These are phyloP conservation scores for Oscheius onirici DNA, from an alignment of 2,888 invertebrate species.

Conservation along the genomic window DNA sequence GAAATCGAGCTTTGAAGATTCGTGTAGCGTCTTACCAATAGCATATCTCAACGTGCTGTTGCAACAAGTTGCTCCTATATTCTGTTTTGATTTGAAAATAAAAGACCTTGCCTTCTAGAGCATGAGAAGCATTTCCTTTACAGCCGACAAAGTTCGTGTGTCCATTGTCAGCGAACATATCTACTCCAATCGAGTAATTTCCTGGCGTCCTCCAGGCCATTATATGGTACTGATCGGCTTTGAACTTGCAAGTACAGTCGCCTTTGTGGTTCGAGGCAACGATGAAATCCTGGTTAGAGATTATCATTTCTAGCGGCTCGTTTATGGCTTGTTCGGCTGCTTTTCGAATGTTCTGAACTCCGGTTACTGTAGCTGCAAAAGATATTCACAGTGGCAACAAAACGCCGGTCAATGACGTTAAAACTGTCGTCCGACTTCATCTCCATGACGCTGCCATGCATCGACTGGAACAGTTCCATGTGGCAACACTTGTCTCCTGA, in stretches of 20 bases:
- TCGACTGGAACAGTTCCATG: slow-evolving; percentile 11
- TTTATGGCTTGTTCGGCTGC: neutral
- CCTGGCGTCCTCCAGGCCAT: slow-evolving; percentile 15
- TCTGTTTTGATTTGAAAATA: no score
- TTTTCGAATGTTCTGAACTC: neutral
- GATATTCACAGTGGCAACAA: slow-evolving; percentile 4
- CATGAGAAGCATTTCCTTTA: no score
- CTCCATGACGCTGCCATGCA: neutral
- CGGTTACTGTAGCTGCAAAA: no score
- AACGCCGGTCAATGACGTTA: slow-evolving; percentile 2
- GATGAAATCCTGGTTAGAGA: neutral
- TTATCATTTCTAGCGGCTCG: neutral
- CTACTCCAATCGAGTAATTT: neutral
- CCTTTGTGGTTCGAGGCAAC: neutral
- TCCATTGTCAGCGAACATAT: slow-evolving; percentile 13
- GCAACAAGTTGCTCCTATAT: neutral
- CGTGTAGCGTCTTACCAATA: neutral
- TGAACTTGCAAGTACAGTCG: neutral
- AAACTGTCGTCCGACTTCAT: slow-evolving; percentile 6
- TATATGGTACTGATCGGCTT: neutral
- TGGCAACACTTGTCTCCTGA: slow-evolving; percentile 17
- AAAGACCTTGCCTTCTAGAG: no score
- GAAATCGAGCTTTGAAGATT: neutral
- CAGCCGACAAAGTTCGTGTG: no score
- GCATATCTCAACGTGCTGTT: neutral